Base-by-base conservation (phyloP, 2,113 vertebrate genomes). In the Sylvilagus bachmani region DNA sequence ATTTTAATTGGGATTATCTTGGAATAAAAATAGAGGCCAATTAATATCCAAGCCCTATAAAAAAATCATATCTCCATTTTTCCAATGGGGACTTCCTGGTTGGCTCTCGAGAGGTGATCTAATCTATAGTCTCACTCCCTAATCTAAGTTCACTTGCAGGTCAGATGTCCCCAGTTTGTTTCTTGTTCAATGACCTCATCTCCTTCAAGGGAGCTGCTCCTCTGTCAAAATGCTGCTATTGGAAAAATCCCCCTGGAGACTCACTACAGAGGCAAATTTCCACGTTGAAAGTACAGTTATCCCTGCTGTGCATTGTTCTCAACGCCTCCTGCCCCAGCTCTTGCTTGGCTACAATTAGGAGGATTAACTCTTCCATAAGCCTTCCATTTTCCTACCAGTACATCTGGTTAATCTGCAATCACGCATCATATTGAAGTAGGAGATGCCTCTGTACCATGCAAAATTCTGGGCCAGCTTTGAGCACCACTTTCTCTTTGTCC, bases 81-180 rank as follows among this genome's bases (percentile, higher is more conserved):
- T 96, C 96, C 94, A 6, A 16, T 78, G 80, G 92, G 93, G 96
- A 94, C 93, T 98, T 97, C 96, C 96, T 97, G 89, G 91, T 97
- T 97, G 96, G 95, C 96, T 95, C 83, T 90, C 29, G 90, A 84
- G 38, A 44, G 7, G 94, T 94, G 97, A 97, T 96, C 75, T 97
- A 96, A 97, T 97, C 94, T 96, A 69, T 69, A 94, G 86, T 79
- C 71, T 95, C 55, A 38, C 51, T 94, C 49, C 79, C 86, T 96
- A 96, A 97, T 96, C 97, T 98, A 96, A 93, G 96, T 97, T 97
- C 96, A 98, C 49, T 79, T 87, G 84, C 93, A 95, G 95, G 97
- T 97, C 95, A 97, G 51, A 86, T 91, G 75, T 91, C 86, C 74
- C 79, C 55, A 81, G 83, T 53, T 94, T 94, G 67, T 97, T 96